phyloP scores from a whole-genome alignment of 2,888 invertebrate genomes.

The Anthophora plumipes region DNA sequence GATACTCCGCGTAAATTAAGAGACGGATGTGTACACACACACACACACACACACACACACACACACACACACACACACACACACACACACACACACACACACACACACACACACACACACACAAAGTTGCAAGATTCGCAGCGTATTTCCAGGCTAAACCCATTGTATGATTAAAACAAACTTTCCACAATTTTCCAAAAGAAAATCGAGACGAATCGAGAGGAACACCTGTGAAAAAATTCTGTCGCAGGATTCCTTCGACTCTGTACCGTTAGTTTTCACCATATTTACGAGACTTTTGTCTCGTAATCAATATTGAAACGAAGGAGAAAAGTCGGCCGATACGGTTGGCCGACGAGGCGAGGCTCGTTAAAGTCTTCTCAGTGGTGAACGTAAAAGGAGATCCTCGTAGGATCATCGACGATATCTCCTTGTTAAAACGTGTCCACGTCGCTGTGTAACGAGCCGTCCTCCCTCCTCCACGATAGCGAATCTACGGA shows the following conservation, averaged over 20 bases:
- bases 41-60: no score
- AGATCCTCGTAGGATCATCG: constrained; percentile 55
- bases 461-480: constrained; percentile 44
- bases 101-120: no score
- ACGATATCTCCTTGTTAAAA: constrained; percentile 65
- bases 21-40: no score
- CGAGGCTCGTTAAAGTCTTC: constrained; percentile 56
- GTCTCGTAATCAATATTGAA: constrained; percentile 22
- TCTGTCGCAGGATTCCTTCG: background rate
- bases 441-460: constrained; percentile 64
- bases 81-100: no score
- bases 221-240: no score
- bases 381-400: constrained; percentile 59
- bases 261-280: background rate
- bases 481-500: constrained; percentile 62
- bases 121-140: no score
- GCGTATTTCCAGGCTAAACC: background rate
- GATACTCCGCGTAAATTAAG: no score
- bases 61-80: no score
- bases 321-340: constrained; percentile 1
- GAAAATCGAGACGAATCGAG: no score
- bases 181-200: no score
- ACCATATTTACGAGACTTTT: background rate
- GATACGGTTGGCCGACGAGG: constrained; percentile 23
- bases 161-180: no score